Conservation (phyloP, 2,888 invertebrate species). For the Caenorhabditis sulstoni region DNA sequence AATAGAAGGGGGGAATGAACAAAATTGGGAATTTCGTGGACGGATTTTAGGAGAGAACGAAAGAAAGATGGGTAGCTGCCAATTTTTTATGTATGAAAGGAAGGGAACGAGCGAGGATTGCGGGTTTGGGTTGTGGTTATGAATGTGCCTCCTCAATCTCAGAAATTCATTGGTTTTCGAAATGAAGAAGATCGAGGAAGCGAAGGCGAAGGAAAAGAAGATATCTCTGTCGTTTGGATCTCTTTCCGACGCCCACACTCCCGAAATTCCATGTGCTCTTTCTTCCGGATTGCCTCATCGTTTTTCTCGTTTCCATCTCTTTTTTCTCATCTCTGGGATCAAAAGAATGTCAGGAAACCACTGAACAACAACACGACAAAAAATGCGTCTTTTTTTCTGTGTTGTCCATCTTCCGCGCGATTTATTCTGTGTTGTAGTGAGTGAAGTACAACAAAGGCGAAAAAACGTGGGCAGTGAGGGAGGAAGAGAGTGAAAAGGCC, state of each 20-base stretch:
- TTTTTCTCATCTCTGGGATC: neutral
- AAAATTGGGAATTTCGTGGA: no score
- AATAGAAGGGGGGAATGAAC: no score
- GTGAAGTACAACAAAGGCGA: neutral
- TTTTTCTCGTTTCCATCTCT: neutral
- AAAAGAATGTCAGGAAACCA: conserved; percentile 1
- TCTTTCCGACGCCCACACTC: conserved; percentile 41
- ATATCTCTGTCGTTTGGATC: neutral
- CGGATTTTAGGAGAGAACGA: no score
- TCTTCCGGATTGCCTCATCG: neutral
- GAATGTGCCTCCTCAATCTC: neutral
- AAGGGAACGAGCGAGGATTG: neutral
- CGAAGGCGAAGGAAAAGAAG: conserved; percentile 15
- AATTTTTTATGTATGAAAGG: no score
- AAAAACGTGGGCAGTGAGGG: neutral
- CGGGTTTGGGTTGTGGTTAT: neutral
- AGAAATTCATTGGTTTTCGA: neutral
- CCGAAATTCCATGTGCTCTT: conserved; percentile 12
- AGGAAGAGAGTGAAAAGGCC: conserved; percentile 1
- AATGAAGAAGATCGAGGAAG: conserved; percentile 11
- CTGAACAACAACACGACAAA: conserved; percentile 4
- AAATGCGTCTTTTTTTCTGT: neutral
- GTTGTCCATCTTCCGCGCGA: conserved; percentile 42
- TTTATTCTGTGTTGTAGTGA: conserved; percentile 35
- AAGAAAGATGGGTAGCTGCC: no score